These are phyloP conservation scores for Malaclemys terrapin DNA, from an alignment of 2,113 vertebrate species.

Conservation along the genomic window DNA sequence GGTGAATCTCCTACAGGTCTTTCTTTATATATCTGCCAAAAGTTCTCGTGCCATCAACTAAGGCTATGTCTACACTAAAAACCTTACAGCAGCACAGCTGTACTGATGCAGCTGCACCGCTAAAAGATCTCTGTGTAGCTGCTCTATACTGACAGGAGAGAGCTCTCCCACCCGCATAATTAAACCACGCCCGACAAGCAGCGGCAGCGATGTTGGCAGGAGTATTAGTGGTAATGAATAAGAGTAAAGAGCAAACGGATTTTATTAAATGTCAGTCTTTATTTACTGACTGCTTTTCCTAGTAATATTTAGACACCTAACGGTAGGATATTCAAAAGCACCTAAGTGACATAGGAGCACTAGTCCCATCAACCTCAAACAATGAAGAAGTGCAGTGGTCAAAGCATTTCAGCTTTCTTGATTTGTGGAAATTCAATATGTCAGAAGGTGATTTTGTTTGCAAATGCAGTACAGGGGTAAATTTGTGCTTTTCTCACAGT, in stretches of 20 bases:
- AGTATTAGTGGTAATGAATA: not conserved
- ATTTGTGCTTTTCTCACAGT: not conserved
- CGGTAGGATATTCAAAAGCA: no score
- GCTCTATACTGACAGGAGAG: no score
- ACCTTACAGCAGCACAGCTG: no score
- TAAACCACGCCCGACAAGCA: no score
- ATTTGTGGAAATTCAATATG: not conserved
- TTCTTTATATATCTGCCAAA: not conserved
- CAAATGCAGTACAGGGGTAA: not conserved
- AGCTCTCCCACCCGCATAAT: no score
- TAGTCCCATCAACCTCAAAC: no score
- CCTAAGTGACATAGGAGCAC: no score
- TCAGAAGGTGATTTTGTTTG: not conserved
- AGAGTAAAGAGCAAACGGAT: slow-evolving; percentile 24
- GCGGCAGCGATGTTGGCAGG: no score
- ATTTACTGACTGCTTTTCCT: not conserved
- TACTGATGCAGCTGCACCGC: no score
- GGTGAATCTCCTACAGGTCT: not conserved
- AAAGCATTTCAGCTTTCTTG: not conserved
- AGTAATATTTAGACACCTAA: not conserved
- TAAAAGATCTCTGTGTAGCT: no score
- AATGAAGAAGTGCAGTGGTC: no score
- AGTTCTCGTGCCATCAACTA: not conserved
- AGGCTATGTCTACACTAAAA: not conserved
- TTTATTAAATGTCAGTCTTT: not conserved